Base-by-base conservation (phyloP, 1,140 invertebrate species). In the Amyelois transitella region DNA sequence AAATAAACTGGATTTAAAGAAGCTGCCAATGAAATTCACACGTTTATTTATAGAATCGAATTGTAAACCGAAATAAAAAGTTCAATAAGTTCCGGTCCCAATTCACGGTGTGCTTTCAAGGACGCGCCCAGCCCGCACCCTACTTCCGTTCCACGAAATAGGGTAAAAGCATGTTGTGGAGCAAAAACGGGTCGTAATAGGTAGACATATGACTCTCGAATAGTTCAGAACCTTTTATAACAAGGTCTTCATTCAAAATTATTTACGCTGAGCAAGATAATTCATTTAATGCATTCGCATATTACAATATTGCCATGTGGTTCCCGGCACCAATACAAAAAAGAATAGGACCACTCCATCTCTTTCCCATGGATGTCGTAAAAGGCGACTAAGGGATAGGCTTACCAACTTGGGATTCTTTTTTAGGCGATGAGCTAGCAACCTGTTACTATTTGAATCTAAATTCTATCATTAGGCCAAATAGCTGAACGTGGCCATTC, bases 51-150 rank as follows among this genome's bases (percentile, higher is more conserved):
- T 38, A 38, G n/a, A n/a, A 14, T 38, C 32, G n/a, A 38, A 38
- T 38, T 38, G 12, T 38, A 54, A 66, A 54, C 20, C 58, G 67
- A 69, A 72, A 66, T 64, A 73, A 69, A 65, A 61, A 57, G 55
- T 25, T 54, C 52, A 67, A 77, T 77, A 70, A 66, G 69, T 73
- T 82, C 77, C 75, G 77, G 72, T 75, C 61, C 62, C 56, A 71
- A 72, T 69, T 51, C 61, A 60, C 51, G 45, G 60, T n/a, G 38
- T 53, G 64, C 66, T 69, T 63, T 74, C 81, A 83, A 85, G 74
- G 78, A 77, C 79, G 60, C 74, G 64, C 78, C 78, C 73, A 77
- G 59, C 67, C 72, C 75, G 69, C 75, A 73, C 80, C 82, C 77
- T 68, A 70, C 67, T 81, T 86, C 82, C 80, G 77, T 62, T 80